A percentile compares a stretch with the other conserved stretches of the same genome.
phyloP scores from a whole-genome alignment of 2,888 invertebrate species.

The Agrenia bidenticulata region DNA sequence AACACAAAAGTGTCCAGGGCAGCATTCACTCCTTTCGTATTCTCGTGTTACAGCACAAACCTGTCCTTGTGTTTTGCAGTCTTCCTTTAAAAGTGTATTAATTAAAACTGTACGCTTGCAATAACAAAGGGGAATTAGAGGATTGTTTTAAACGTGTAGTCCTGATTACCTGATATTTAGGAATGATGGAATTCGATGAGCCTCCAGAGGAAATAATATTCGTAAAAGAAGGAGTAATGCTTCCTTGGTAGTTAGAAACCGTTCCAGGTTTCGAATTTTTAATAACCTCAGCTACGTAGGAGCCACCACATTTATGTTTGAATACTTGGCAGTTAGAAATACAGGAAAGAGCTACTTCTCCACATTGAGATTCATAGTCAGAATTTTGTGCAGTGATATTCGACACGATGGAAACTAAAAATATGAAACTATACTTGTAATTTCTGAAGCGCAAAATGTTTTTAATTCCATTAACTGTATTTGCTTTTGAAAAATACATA shows the following conservation, averaged over 20 bases:
- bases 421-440: too few species aligned
- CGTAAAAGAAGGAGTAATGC: too few species aligned
- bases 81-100: not conserved
- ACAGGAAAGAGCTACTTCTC: not conserved
- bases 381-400: not conserved
- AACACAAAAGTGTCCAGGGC: not conserved
- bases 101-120: too few species aligned
- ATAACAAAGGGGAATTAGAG: too few species aligned
- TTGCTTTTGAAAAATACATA: too few species aligned
- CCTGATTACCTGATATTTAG: too few species aligned
- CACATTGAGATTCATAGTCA: not conserved
- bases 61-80: not conserved
- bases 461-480: too few species aligned
- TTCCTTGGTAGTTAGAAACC: not conserved
- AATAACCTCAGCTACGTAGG: not conserved
- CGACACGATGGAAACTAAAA: not conserved
- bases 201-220: too few species aligned
- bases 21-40: constrained; percentile 2
- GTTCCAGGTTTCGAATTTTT: not conserved
- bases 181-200: too few species aligned
- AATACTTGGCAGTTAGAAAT: not conserved
- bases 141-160: too few species aligned
- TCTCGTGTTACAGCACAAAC: not conserved
- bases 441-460: too few species aligned
- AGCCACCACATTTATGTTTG: not conserved